Evolutionary conservation across 2,888 invertebrate genomes (phyloP).

Genomic region (Drosophila setosimentum): DNA sequence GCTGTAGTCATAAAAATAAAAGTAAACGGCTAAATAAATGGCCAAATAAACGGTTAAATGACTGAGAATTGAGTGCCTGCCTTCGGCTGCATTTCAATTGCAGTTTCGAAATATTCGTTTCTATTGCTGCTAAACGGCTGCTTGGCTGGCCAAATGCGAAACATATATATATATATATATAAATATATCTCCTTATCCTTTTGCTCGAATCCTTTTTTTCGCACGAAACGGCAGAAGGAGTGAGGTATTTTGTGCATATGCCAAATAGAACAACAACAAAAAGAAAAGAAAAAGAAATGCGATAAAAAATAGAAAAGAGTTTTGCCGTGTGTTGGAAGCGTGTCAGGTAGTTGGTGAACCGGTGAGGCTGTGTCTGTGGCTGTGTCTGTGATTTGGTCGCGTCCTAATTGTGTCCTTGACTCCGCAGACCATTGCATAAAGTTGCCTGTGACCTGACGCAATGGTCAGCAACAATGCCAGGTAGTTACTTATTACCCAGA

Average conservation of each 20-base stretch:
- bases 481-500: conserved; percentile 47
- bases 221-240: conserved; percentile 42
- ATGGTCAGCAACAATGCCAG: conserved; percentile 54
- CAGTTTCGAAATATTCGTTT: conserved; percentile 36
- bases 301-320: conserved; percentile 54
- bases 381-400: not conserved
- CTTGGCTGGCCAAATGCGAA: conserved; percentile 21
- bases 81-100: conserved; percentile 55
- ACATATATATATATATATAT: conserved; percentile 1
- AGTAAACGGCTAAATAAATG: conserved; percentile 49
- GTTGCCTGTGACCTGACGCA: conserved; percentile 65
- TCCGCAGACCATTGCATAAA: conserved; percentile 65
- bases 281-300: not conserved
- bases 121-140: conserved; percentile 22
- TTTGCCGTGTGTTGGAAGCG: conserved; percentile 74
- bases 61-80: conserved; percentile 26
- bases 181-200: conserved; percentile 33
- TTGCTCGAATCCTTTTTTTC: conserved; percentile 53
- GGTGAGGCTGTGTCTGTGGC: not conserved
- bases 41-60: conserved; percentile 48
- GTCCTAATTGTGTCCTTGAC: conserved; percentile 51
- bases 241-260: conserved; percentile 12
- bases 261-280: too few relatives aligned
- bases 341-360: conserved; percentile 58
- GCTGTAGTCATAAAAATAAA: conserved; percentile 49